A percentile compares a stretch with the other conserved stretches of the same genome.
phyloP scores from a whole-genome alignment of 2,797 vertebrate genomes.

The Coranthus polyacanthus region DNA sequence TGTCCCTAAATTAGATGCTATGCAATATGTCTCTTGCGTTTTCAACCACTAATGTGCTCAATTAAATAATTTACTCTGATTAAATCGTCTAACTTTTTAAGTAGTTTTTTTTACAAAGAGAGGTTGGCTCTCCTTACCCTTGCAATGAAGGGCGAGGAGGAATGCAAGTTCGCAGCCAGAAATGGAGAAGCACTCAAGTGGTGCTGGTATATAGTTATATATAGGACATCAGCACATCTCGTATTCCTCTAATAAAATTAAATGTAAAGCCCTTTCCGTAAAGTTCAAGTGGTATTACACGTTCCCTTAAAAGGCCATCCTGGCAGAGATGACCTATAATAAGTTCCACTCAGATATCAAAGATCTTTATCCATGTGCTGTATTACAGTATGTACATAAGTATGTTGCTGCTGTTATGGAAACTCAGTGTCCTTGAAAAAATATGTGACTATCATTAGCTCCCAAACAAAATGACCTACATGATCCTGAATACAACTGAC shows the following conservation, averaged over 20 bases:
- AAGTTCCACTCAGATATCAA: constrained; percentile 72
- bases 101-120: constrained; percentile 29
- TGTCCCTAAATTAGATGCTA: constrained; percentile 53
- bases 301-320: constrained; percentile 70
- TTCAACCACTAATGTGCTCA: constrained; percentile 2
- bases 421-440: constrained; percentile 53
- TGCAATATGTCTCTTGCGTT: not conserved
- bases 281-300: constrained; percentile 69
- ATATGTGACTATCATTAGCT: constrained; percentile 24
- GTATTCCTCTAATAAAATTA: constrained; percentile 68
- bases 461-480: constrained; percentile 26
- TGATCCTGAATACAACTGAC: not conserved
- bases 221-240: constrained; percentile 58
- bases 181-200: constrained; percentile 76
- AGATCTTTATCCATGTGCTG: constrained; percentile 55
- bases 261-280: constrained; percentile 59
- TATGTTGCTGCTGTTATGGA: constrained; percentile 62
- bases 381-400: constrained; percentile 42
- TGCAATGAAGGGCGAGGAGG: constrained; percentile 17
- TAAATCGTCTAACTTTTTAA: constrained; percentile 17
- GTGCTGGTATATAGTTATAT: constrained; percentile 72
- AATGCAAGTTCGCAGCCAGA: constrained; percentile 33
- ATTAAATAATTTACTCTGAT: constrained; percentile 25
- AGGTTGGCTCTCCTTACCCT: constrained; percentile 42
- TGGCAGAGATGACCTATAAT: constrained; percentile 74